phyloP scores from a whole-genome alignment of 1,140 invertebrate species.

The Muscidifurax raptorellus region DNA sequence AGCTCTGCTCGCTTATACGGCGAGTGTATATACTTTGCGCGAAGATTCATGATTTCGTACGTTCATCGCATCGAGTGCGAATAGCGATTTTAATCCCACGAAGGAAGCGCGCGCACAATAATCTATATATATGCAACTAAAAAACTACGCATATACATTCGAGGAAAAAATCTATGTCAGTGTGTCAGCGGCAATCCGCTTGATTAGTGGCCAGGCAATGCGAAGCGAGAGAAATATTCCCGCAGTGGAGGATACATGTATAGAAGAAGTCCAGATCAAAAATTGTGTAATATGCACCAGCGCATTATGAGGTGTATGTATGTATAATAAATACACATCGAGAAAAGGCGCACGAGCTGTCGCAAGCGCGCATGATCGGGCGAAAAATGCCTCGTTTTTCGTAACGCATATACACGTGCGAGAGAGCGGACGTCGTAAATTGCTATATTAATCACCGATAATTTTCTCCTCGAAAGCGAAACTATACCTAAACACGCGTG shows the following conservation, averaged over 20 bases:
- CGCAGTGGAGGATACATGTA: not conserved
- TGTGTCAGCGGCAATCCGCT: not conserved
- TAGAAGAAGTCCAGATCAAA: not conserved
- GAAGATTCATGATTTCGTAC: not conserved
- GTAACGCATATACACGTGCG: not conserved
- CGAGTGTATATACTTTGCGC: not conserved
- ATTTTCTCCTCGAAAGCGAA: conserved; percentile 39
- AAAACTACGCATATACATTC: no score
- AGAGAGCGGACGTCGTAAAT: conserved; percentile 21
- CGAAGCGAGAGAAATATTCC: not conserved
- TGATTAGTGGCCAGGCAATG: not conserved
- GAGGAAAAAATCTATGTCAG: not conserved
- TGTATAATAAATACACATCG: no score
- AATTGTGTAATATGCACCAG: not conserved
- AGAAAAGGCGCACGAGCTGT: not conserved
- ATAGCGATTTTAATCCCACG: no score
- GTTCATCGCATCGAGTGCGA: not conserved
- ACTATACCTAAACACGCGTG: conserved; percentile 20
- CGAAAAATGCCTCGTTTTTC: conserved; percentile 26
- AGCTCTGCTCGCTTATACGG: not conserved
- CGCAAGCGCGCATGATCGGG: not conserved
- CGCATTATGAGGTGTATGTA: not conserved
- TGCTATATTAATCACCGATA: conserved; percentile 35
- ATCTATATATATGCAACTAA: no score
- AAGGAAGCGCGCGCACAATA: no score